A percentile compares a stretch with the other conserved stretches of the same genome.
Evolutionary conservation across 2,797 vertebrate genomes (phyloP).

Genomic region (Sylvia borin): DNA sequence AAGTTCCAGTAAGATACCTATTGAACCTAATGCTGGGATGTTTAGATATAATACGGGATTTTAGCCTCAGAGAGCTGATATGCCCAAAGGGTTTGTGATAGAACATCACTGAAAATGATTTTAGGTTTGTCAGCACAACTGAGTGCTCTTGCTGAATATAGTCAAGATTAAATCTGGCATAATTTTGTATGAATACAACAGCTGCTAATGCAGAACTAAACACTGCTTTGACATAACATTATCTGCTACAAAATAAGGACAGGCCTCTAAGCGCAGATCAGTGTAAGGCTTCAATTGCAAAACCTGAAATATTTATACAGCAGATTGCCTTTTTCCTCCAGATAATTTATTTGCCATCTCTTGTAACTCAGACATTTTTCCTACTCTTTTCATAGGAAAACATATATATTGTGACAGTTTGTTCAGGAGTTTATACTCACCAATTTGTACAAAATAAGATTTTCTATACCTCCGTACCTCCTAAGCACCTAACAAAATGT

Average conservation of each 20-base stretch:
- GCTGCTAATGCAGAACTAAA: slow-evolving; percentile 1
- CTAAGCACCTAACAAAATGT: neutral
- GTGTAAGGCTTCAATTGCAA: neutral
- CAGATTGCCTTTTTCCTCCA: neutral
- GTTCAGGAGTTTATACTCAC: neutral
- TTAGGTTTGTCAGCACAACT: slow-evolving; percentile 18
- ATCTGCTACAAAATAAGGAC: slow-evolving; percentile 17
- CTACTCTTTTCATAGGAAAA: neutral
- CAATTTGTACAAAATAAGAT: neutral
- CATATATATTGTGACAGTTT: neutral
- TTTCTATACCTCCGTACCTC: neutral
- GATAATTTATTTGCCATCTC: neutral
- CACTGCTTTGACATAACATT: neutral
- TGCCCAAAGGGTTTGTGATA: neutral
- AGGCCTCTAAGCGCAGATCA: neutral
- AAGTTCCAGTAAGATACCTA: neutral
- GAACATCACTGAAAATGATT: neutral
- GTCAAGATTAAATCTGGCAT: slow-evolving; percentile 1
- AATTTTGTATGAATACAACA: slow-evolving; percentile 34
- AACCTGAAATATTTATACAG: slow-evolving; percentile 13
- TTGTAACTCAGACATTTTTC: neutral
- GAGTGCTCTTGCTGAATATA: neutral
- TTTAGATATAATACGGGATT: neutral
- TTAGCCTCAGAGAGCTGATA: neutral
- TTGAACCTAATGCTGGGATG: neutral